Conservation (phyloP, 23 tunicate genomes). For the Halocynthia aurantium region DNA sequence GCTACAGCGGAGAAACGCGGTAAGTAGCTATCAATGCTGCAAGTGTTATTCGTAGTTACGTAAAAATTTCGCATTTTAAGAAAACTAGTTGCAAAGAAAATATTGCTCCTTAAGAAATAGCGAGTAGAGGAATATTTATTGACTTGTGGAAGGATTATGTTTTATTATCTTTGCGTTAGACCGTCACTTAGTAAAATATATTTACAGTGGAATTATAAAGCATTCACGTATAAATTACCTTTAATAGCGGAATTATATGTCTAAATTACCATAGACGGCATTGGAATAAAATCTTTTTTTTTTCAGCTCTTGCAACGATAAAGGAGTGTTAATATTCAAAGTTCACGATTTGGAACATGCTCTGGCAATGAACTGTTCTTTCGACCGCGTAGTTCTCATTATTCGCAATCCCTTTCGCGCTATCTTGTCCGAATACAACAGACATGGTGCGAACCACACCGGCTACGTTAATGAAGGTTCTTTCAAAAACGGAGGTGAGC, state of each 20-base stretch:
- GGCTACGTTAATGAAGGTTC: slow-evolving; percentile 7
- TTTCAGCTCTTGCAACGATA: slow-evolving; percentile 28
- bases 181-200: too few species aligned
- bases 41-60: too few species aligned
- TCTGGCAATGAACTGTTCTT: slow-evolving; percentile 7
- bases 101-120: too few species aligned
- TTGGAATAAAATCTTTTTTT: background rate
- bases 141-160: too few species aligned
- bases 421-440: slow-evolving; percentile 26
- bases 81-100: too few species aligned
- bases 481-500: background rate
- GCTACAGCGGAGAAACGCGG: slow-evolving; percentile 30
- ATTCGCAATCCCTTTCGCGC: slow-evolving; percentile 23
- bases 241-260: too few species aligned
- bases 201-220: too few species aligned
- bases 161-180: too few species aligned
- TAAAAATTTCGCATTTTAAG: too few species aligned
- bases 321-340: slow-evolving; percentile 6
- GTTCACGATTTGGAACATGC: slow-evolving; percentile 23
- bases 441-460: slow-evolving; percentile 16
- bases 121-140: too few species aligned
- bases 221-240: too few species aligned
- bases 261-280: too few species aligned
- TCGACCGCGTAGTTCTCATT: slow-evolving; percentile 20
- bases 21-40: background rate